Conservation (phyloP, 37 sponge, comb jelly and placozoan genomes). For the Hormiphora californensis region DNA sequence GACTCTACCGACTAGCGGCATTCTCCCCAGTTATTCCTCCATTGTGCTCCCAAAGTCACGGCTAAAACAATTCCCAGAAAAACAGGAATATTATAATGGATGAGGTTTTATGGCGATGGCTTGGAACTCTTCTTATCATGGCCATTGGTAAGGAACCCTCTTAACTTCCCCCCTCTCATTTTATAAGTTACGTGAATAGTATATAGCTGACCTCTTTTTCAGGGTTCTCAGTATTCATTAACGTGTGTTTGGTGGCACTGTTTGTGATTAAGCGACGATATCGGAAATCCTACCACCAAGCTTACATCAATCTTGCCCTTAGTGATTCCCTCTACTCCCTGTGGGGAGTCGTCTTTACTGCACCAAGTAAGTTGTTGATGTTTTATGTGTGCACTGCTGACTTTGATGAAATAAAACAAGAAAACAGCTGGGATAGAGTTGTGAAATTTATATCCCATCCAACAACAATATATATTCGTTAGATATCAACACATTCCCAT, state of each 20-base stretch:
- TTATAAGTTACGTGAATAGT: background rate
- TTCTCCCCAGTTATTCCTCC: too few relatives aligned
- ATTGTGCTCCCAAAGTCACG: conserved; percentile 16
- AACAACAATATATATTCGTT: too few relatives aligned
- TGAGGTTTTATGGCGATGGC: conserved; percentile 5
- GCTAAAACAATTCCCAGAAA: too few relatives aligned
- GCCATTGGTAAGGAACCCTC: background rate
- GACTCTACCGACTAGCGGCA: too few relatives aligned
- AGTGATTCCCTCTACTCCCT: conserved; percentile 7
- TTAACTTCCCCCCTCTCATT: background rate
- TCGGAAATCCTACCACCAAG: conserved; percentile 50
- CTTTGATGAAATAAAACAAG: too few relatives aligned
- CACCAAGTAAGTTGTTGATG: conserved; percentile 40
- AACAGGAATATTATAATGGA: background rate
- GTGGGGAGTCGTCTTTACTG: conserved; percentile 42
- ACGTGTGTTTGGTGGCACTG: conserved; percentile 1
- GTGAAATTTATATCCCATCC: too few relatives aligned
- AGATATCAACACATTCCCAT: too few relatives aligned
- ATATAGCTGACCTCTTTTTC: background rate
- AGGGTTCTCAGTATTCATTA: conserved; percentile 21
- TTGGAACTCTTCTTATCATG: background rate
- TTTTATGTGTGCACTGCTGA: too few relatives aligned
- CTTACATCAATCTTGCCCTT: conserved; percentile 29
- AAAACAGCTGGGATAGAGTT: too few relatives aligned
- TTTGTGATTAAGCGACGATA: conserved; percentile 14